phyloP scores from a whole-genome alignment of 2,797 vertebrate genomes.

The Babyrousa celebensis region DNA sequence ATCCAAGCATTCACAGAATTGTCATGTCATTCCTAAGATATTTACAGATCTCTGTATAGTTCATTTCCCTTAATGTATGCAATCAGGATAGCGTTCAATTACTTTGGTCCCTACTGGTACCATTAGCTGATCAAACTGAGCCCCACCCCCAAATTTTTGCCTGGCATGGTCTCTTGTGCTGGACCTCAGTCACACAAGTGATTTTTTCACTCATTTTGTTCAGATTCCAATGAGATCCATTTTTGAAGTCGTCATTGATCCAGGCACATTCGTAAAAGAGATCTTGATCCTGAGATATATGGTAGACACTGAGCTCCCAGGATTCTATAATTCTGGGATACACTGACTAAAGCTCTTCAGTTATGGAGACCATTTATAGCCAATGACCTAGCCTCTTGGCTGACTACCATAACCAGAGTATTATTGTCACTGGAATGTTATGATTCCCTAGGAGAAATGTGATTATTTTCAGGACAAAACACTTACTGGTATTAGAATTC shows the following conservation, averaged over 20 bases:
- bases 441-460: background rate
- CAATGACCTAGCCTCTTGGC: no score
- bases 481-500: background rate
- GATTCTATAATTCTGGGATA: background rate
- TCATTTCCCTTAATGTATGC: background rate
- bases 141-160: background rate
- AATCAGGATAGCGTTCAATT: background rate
- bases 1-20: background rate
- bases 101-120: background rate
- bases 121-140: background rate
- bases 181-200: background rate
- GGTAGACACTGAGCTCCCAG: background rate
- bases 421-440: background rate
- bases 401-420: background rate
- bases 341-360: background rate
- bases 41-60: background rate
- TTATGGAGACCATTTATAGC: background rate
- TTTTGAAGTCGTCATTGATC: background rate
- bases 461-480: background rate
- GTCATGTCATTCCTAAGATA: background rate
- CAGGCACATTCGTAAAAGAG: background rate
- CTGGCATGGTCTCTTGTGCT: background rate
- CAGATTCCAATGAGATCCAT: background rate
- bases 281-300: background rate
- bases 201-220: slow-evolving; percentile 5